Evolutionary conservation across 2,113 vertebrate species (phyloP).

Genomic region (Phyllostomus discolor): DNA sequence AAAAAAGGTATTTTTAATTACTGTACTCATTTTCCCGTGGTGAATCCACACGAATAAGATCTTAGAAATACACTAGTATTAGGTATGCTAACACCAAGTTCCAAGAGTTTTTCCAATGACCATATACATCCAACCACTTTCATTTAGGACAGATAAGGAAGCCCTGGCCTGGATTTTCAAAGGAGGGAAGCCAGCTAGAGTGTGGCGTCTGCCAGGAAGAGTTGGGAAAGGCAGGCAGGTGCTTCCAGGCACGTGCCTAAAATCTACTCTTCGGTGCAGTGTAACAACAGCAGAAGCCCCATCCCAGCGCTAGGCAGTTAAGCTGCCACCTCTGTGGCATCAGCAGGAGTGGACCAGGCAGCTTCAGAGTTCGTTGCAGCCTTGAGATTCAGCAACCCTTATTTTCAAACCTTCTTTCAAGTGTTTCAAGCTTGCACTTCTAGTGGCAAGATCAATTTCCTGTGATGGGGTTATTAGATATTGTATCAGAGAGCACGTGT

Average conservation of each 20-base stretch:
- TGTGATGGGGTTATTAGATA: not conserved
- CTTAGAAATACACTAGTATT: not conserved
- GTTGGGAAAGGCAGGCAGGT: not conserved
- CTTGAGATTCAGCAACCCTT: not conserved
- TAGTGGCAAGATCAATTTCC: slow-evolving; percentile 39
- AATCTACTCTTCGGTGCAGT: not conserved
- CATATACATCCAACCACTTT: not conserved
- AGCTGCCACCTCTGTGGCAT: not conserved
- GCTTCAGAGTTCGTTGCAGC: not conserved
- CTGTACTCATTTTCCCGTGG: not conserved
- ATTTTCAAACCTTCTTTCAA: not conserved
- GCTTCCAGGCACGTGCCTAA: not conserved
- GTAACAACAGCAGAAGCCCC: not conserved
- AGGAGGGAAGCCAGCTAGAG: not conserved
- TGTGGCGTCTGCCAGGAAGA: not conserved
- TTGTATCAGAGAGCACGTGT: not conserved
- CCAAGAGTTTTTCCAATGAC: not conserved
- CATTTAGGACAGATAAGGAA: not conserved
- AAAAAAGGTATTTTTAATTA: not conserved
- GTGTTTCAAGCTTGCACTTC: not conserved
- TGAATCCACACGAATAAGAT: not conserved
- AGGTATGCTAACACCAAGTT: not conserved
- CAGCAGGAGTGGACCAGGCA: not conserved
- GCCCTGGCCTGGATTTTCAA: not conserved
- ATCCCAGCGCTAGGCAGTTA: accelerated